Conservation (phyloP, 2,888 invertebrate genomes). For the Drosophila paranaensis region DNA sequence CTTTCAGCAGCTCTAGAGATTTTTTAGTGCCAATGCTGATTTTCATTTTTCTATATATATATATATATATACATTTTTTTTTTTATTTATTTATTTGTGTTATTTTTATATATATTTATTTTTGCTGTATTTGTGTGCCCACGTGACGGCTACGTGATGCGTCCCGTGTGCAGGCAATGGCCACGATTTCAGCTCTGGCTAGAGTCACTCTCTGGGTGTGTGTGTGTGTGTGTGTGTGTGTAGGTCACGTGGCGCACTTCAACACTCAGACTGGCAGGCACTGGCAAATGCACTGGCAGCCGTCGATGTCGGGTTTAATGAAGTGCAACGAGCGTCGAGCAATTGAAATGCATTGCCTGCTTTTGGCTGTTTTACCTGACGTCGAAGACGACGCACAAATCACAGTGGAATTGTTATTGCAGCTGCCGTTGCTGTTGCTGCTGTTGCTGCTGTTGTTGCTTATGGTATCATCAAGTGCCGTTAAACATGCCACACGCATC, state of each 20-base stretch:
- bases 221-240: conserved; percentile 38
- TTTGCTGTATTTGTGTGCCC: conserved; percentile 18
- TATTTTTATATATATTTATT: conserved; percentile 12
- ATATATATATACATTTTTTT: conserved; percentile 9
- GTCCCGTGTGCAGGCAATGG: conserved; percentile 16
- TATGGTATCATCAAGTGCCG: conserved; percentile 58
- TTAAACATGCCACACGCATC: conserved; percentile 71
- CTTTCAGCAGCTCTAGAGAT: conserved; percentile 6
- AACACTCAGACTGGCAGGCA: conserved; percentile 35
- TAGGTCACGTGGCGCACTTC: conserved; percentile 70
- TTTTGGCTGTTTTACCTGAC: conserved; percentile 39
- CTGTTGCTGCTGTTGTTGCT: conserved; percentile 22
- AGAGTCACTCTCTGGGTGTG: conserved; percentile 6
- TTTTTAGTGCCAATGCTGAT: conserved; percentile 6
- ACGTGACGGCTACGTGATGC: conserved; percentile 61
- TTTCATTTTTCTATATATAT: background rate
- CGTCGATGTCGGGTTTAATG: conserved; percentile 71
- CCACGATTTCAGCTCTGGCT: conserved; percentile 1
- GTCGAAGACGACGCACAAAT: conserved; percentile 44
- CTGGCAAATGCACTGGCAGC: conserved; percentile 44
- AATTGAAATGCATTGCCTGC: conserved; percentile 70
- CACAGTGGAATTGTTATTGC: conserved; percentile 29
- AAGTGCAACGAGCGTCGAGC: conserved; percentile 72
- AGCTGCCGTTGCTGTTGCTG: conserved; percentile 22
- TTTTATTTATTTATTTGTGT: background rate